Percentiles rank a stretch among this genome's conserved stretches.
phyloP scores from a whole-genome alignment of 2,888 invertebrate genomes.

The Yponomeuta evonymella region DNA sequence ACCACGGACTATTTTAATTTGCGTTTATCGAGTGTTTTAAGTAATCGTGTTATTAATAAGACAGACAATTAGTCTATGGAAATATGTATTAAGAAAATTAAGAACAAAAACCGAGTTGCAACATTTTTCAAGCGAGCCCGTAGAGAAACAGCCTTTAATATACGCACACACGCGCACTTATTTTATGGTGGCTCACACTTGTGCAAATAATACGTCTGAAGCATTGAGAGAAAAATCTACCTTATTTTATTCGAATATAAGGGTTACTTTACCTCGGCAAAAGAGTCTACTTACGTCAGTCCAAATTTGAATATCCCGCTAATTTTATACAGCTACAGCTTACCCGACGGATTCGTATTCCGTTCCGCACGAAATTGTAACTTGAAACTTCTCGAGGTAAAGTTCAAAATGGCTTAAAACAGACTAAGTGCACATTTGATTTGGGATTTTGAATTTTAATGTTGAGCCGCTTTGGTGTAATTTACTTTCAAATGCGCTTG shows the following conservation, averaged over 20 bases:
- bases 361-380: conserved; percentile 3
- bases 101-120: conserved; percentile 36
- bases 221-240: conserved; percentile 21
- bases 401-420: conserved; percentile 2
- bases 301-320: conserved; percentile 11
- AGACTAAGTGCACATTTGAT: background rate
- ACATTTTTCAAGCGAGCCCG: conserved; percentile 33
- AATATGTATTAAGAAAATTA: background rate
- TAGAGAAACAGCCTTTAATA: conserved; percentile 49
- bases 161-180: conserved; percentile 51
- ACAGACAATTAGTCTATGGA: too few relatives aligned
- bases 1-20: too few relatives aligned
- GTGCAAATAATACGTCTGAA: conserved; percentile 10
- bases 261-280: conserved; percentile 22
- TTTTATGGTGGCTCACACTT: conserved; percentile 47
- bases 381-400: conserved; percentile 4
- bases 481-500: background rate
- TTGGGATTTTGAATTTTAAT: conserved; percentile 5
- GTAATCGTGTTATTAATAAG: too few relatives aligned
- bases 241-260: conserved; percentile 19
- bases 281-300: conserved; percentile 7
- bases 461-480: background rate
- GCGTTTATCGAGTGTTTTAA: too few relatives aligned
- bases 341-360: conserved; percentile 7
- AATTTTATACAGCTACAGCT: conserved; percentile 15